These are phyloP conservation scores for Pristionchus arcanus DNA, from an alignment of 2,888 invertebrate species.

Conservation along the genomic window DNA sequence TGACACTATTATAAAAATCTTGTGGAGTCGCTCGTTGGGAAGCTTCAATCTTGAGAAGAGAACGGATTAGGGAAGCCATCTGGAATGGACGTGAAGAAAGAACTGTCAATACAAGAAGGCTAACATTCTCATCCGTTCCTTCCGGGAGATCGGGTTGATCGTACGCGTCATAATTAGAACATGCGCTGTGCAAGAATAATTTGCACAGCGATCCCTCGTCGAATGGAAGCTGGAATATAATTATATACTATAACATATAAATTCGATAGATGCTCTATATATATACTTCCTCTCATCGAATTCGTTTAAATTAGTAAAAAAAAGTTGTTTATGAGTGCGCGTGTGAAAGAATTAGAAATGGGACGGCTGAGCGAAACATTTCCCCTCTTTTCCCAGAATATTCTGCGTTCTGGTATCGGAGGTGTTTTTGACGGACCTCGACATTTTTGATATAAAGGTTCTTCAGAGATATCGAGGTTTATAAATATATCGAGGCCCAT, in stretches of 20 bases:
- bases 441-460: no score
- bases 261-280: background rate
- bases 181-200: conserved; percentile 76
- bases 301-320: conserved; percentile 14
- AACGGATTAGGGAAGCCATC: conserved; percentile 66
- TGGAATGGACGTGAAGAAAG: background rate
- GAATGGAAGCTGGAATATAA: conserved; percentile 74
- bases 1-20: conserved; percentile 69
- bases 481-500: no score
- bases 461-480: no score
- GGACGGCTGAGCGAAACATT: background rate
- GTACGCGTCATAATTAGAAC: conserved; percentile 77
- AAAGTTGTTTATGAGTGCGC: no score
- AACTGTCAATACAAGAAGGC: background rate
- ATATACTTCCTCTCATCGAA: background rate
- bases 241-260: background rate
- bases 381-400: background rate
- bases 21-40: conserved; percentile 71
- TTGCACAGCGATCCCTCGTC: conserved; percentile 76
- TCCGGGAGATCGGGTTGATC: conserved; percentile 74
- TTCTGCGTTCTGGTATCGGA: background rate
- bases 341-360: background rate
- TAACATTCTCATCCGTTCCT: conserved; percentile 61
- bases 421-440: no score
- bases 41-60: conserved; percentile 73